phyloP scores from a whole-genome alignment of 2,888 invertebrate genomes.

The Lutraria lutraria region DNA sequence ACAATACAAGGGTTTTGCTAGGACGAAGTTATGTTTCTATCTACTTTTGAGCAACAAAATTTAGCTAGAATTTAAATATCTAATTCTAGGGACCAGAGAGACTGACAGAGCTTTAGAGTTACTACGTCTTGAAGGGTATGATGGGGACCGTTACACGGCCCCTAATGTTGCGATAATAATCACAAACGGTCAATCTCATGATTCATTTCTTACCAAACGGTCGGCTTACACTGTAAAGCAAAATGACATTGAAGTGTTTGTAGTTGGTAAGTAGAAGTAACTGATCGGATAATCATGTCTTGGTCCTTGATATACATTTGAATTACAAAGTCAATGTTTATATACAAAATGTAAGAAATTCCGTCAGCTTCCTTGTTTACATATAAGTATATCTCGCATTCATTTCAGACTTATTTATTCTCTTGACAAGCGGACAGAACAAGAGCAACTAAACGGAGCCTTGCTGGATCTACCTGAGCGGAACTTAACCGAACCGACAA shows the following conservation, averaged over 20 bases:
- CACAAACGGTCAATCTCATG: conserved; percentile 59
- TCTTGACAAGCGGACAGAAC: background rate
- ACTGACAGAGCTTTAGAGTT: conserved; percentile 32
- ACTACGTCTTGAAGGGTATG: conserved; percentile 26
- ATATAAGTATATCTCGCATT: no score
- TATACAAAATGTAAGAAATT: no score
- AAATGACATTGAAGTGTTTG: conserved; percentile 53
- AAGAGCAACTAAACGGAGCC: background rate
- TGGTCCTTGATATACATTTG: no score
- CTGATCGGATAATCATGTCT: no score
- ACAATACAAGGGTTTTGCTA: no score
- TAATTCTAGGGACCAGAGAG: conserved; percentile 13
- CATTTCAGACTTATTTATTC: no score
- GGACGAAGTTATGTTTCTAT: no score
- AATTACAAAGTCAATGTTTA: no score
- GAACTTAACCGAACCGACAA: background rate
- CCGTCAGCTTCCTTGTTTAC: no score
- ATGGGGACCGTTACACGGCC: background rate
- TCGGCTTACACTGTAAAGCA: conserved; percentile 56
- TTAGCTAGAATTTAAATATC: background rate
- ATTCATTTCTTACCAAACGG: conserved; percentile 46
- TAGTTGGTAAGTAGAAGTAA: conserved; percentile 35
- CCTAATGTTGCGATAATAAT: conserved; percentile 61
- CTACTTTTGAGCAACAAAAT: no score
- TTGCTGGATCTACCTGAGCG: background rate